A percentile compares a stretch with the other conserved stretches of the same genome.
phyloP scores from a whole-genome alignment of 2,113 vertebrate genomes.

The Oostethus manadensis region DNA sequence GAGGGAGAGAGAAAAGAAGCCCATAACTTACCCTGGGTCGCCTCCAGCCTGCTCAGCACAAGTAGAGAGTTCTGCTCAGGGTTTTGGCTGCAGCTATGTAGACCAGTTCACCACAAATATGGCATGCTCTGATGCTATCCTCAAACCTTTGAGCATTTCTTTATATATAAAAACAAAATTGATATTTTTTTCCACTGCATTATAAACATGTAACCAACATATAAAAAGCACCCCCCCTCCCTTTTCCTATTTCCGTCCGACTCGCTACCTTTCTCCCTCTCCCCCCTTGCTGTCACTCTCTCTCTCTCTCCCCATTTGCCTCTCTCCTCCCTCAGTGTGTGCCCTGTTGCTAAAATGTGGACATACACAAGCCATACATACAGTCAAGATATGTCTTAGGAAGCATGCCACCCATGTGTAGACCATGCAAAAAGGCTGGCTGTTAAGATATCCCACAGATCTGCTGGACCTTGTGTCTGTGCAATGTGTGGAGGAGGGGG shows the following conservation, averaged over 20 bases:
- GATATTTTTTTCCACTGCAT: conserved; percentile 60
- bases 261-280: conserved; percentile 60
- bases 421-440: conserved; percentile 81
- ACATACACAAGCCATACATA: conserved; percentile 67
- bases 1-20: conserved; percentile 59
- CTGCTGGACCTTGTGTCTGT: conserved; percentile 70
- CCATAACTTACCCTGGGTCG: conserved; percentile 76
- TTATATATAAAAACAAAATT: conserved; percentile 34
- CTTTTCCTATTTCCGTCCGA: conserved; percentile 64
- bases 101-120: conserved; percentile 64
- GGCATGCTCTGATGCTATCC: conserved; percentile 41
- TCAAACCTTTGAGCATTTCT: conserved; percentile 36
- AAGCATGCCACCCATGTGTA: conserved; percentile 74
- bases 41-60: conserved; percentile 70
- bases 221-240: conserved; percentile 59
- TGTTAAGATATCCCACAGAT: conserved; percentile 87
- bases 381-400: conserved; percentile 77
- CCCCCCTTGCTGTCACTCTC: conserved; percentile 59
- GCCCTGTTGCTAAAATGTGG: conserved; percentile 73
- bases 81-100: conserved; percentile 63
- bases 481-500: conserved; percentile 16
- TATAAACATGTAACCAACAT: conserved; percentile 69
- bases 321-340: conserved; percentile 68
- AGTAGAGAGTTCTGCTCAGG: conserved; percentile 58
- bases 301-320: conserved; percentile 53